Evolutionary conservation across 2,888 invertebrate genomes (phyloP).

Genomic region (Dasypogon diadema): DNA sequence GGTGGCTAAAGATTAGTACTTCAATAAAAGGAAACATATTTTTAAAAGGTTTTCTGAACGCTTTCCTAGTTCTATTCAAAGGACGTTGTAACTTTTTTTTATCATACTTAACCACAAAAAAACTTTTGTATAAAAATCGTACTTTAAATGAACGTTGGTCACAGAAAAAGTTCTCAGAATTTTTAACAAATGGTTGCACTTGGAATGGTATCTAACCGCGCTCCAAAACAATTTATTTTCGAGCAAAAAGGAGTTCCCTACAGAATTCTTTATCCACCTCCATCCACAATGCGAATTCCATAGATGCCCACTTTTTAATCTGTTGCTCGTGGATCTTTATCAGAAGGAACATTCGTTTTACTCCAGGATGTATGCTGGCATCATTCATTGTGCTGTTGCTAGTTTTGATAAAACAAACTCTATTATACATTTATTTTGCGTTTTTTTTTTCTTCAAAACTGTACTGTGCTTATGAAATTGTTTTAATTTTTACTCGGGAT

Average conservation of each 20-base stretch:
- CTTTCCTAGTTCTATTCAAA: not conserved
- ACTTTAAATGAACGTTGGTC: not conserved
- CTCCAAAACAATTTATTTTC: slow-evolving; percentile 5
- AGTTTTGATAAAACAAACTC: too few relatives aligned
- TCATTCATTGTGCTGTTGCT: too few relatives aligned
- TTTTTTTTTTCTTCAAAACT: too few relatives aligned
- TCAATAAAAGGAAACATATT: slow-evolving; percentile 1
- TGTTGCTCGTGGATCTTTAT: too few relatives aligned
- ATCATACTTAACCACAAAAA: not conserved
- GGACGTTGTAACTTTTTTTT: not conserved
- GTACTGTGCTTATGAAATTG: too few relatives aligned
- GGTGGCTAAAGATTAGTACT: not conserved
- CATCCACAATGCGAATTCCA: not conserved
- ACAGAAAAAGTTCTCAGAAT: slow-evolving; percentile 10
- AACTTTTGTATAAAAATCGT: not conserved
- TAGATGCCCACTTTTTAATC: too few relatives aligned
- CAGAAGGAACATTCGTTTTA: too few relatives aligned
- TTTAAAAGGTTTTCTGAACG: slow-evolving; percentile 2
- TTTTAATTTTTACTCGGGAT: too few relatives aligned
- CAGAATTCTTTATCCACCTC: slow-evolving; percentile 1
- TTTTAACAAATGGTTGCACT: slow-evolving; percentile 36
- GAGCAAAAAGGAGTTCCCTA: slow-evolving; percentile 1
- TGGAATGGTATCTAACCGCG: slow-evolving; percentile 9
- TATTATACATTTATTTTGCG: too few relatives aligned
- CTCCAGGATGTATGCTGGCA: too few relatives aligned